Conservation (phyloP, 2,797 vertebrate genomes). For the Gastrophryne carolinensis region DNA sequence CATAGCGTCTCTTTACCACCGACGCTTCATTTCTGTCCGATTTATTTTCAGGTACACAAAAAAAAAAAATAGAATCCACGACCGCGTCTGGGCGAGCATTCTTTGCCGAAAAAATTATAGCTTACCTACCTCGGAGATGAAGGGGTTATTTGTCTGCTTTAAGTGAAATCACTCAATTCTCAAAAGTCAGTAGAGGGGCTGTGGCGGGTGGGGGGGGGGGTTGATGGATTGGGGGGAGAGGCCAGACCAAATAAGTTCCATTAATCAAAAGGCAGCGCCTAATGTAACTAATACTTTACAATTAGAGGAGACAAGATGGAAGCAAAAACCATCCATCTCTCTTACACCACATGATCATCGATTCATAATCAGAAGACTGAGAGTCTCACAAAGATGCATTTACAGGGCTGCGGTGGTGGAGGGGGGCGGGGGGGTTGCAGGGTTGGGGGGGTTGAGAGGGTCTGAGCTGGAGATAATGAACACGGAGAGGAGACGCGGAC, state of each 20-base stretch:
- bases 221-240: too few species aligned
- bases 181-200: constrained; percentile 93
- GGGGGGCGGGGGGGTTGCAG: constrained; percentile 64
- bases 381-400: constrained; percentile 84
- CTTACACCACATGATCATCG: constrained; percentile 99
- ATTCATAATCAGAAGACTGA: constrained; percentile 96
- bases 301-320: constrained; percentile 99
- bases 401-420: constrained; percentile 64
- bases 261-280: constrained; percentile 99
- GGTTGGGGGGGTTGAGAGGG: constrained; percentile 61
- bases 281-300: constrained; percentile 99
- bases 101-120: constrained; percentile 65
- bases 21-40: too few species aligned
- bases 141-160: constrained; percentile 93
- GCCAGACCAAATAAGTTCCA: constrained; percentile 99
- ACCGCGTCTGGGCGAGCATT: constrained; percentile 56
- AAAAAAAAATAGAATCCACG: constrained; percentile 30
- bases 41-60: too few species aligned
- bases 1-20: too few species aligned
- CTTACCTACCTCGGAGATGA: constrained; percentile 72
- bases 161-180: constrained; percentile 97
- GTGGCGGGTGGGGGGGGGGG: constrained; percentile 78
- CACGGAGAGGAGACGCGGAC: constrained; percentile 80
- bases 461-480: constrained; percentile 86
- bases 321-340: constrained; percentile 98